Base-by-base conservation (phyloP, 1,140 invertebrate species). In the Tetragnatha versicolor region DNA sequence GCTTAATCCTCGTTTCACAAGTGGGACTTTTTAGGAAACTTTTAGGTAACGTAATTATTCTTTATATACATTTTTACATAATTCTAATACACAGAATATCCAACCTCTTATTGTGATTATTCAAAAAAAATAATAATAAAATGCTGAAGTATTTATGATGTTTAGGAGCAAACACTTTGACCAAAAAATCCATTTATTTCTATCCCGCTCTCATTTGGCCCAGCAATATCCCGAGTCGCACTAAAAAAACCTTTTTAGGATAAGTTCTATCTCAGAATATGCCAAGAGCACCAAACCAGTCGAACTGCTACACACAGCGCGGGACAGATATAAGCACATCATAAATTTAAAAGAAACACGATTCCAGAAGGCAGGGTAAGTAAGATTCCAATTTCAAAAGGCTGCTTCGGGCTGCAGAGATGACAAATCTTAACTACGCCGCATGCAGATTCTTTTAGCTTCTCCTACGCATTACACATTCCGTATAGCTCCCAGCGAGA, bases 331-430 rank as follows among this genome's bases (percentile, higher is more conserved):
- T 63, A 63, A 63, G 60, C 60, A 63, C 60, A 42, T 42, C 60
- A 63, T 63, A 63, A 63, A 63, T 63, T 63, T 63, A 39, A 63
- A 63, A 63, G 35, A 63, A 63, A 63, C 60, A 39, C 35, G 60
- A 63, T 63, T 63, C 60, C 10, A 22, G n/a, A 45, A 10, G 45
- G 65, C 17, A 39, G 35, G 39, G 65, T 47, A 49, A 68, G 65
- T 68, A 68, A 68, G 45, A 68, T 31, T 68, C 42, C 65, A 49
- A 68, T 68, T 68, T 68, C 42, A 31, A 49, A 68, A 68, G 42
- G 27, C 27, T 68, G 65, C 65, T 49, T 6, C 45, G 31, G 45
- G 65, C 65, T 29, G 47, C 49, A 25, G 39, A 49, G 65, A 68
- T 68, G 65, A 68, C 65, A 68, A 68, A 68, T 68, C 45, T 68